Base-by-base conservation (phyloP, 2,113 vertebrate species). In the Ornithorhynchus anatinus region DNA sequence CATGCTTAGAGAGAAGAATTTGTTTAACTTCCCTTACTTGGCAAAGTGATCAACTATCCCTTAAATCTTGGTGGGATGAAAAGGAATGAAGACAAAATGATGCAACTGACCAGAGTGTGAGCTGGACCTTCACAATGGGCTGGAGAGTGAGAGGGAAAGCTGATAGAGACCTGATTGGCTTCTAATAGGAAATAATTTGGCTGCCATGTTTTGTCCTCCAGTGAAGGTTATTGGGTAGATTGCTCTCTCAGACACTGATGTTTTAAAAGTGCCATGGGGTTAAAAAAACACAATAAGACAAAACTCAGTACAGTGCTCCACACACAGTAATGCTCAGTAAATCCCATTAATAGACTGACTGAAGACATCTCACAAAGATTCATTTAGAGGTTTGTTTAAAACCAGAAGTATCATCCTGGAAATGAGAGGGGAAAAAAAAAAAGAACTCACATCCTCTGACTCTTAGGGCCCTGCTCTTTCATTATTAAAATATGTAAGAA, bases 371-470 rank as follows among this genome's bases (percentile, higher is more conserved):
- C 15, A 71, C 16, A 67, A 75, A 88, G 67, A 88, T 79, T 85
- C 87, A 80, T 73, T 70, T 50, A 78, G 38, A 87, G 80, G 70
- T 84, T 88, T 59, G 73, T 89, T 90, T 85, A 84, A 90, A 70
- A 22, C 63, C 78, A 81, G 75, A 61, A 51, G 60, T 45, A 33
- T 69, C 81, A 82, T 81, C 31, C 3, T 58, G 44, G 63, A 85
- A 84, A 77, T 71, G 43, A 32, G 3, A 1, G 2, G 10, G 1
- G 4, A 9, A 29, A 33, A 51, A 27, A 4, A 58, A 35, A 73
- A 59, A 72, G 76, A 51, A 35, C 52, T 48, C 54, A 62, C 25
- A 64, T n/a, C 39, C 51, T 32, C 38, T 72, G 51, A 22, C 15
- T 70, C n/a, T 54, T 73, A 72, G 65, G 82, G 5, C 16, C 54